Evolutionary conservation across 2,113 vertebrate species (phyloP).

Genomic region (Ascaphus truei): DNA sequence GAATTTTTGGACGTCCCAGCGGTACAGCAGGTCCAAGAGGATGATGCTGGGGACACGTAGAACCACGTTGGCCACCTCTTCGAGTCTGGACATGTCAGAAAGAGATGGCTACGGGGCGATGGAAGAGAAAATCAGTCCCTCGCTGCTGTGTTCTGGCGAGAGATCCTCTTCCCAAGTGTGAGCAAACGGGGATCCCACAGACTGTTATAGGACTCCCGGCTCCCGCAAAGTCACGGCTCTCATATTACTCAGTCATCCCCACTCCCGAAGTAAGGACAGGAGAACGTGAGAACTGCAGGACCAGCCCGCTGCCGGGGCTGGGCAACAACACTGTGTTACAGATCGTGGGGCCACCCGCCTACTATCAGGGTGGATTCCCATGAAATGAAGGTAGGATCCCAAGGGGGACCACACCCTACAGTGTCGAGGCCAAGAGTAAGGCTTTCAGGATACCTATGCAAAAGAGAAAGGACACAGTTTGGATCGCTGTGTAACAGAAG

Average conservation of each 20-base stretch:
- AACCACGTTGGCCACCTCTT: slow-evolving; percentile 70
- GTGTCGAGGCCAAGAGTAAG: not conserved
- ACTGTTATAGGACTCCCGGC: not conserved
- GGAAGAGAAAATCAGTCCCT: not conserved
- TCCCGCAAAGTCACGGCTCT: not conserved
- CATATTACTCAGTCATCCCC: not conserved
- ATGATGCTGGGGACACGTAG: slow-evolving; percentile 73
- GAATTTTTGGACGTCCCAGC: slow-evolving; percentile 69
- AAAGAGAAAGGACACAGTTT: too few species aligned
- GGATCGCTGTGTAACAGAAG: too few species aligned
- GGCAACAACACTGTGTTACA: not conserved
- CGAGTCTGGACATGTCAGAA: slow-evolving; percentile 65
- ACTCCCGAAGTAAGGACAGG: not conserved
- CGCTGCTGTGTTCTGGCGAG: not conserved
- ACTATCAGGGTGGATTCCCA: not conserved
- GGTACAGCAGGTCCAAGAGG: slow-evolving; percentile 74
- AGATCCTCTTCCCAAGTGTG: too few species aligned
- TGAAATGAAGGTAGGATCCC: not conserved
- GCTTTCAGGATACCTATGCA: too few species aligned
- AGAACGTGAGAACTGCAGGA: not conserved
- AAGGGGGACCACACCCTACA: not conserved
- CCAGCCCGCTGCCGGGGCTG: too few species aligned
- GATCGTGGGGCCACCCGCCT: not conserved
- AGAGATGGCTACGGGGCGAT: not conserved
- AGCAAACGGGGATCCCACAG: not conserved